phyloP scores from a whole-genome alignment of 2,888 invertebrate species.

The Oxyscelio sp. region DNA sequence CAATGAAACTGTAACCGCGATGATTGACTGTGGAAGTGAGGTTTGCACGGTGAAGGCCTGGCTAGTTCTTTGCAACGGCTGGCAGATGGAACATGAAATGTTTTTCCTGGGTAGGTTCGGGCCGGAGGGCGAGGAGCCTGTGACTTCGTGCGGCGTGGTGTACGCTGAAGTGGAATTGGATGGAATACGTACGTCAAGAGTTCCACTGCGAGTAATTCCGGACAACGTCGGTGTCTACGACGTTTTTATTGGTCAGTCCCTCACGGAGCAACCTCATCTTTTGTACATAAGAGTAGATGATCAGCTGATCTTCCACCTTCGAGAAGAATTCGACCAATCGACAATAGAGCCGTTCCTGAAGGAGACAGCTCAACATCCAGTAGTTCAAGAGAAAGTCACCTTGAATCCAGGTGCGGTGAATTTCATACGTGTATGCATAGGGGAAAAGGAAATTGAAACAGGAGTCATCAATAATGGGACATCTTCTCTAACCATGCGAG shows the following conservation, averaged over 20 bases:
- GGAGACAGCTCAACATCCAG: neutral
- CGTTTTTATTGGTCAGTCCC: neutral
- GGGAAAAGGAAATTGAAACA: neutral
- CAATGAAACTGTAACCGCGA: too few species aligned
- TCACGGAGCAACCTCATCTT: neutral
- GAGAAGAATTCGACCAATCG: neutral
- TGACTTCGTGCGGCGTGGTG: neutral
- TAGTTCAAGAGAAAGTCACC: neutral
- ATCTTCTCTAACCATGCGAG: neutral
- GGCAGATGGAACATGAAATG: neutral
- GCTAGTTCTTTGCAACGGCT: neutral
- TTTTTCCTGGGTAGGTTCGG: neutral
- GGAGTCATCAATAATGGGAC: neutral
- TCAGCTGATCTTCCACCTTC: neutral
- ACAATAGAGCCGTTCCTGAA: neutral
- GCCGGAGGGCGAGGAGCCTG: neutral
- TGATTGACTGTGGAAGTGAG: neutral
- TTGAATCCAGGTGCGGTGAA: neutral
- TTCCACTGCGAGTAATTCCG: neutral
- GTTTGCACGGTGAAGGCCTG: constrained; percentile 1
- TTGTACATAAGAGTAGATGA: neutral
- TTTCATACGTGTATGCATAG: neutral
- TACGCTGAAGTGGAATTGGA: neutral
- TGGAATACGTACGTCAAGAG: neutral
- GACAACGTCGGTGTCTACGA: neutral